Base-by-base conservation (phyloP, 2,797 vertebrate genomes). In the Gallirallus australis region DNA sequence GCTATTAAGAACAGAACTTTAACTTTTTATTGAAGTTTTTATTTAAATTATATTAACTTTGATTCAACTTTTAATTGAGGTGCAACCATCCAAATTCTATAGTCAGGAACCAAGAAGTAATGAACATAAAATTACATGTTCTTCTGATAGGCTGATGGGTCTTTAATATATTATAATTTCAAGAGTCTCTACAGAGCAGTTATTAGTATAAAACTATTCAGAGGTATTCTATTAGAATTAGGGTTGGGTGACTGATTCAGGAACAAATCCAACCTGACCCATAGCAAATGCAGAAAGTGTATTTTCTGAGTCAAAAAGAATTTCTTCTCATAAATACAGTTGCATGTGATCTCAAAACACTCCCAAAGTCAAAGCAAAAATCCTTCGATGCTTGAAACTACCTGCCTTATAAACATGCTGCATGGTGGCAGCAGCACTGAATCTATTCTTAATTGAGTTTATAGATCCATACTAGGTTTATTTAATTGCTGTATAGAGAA, bases 51-150 rank as follows among this genome's bases (percentile, higher is more conserved):
- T 97, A 98, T 97, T 98, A 98, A 96, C 97, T 98, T 98, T 95
- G 97, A 97, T 98, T 98, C 97, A 97, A 97, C 96, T 98, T 98
- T 97, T 98, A 98, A 98, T 97, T 98, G 97, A 98, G 97, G 97
- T 98, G 97, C 97, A 98, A 98, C 97, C 97, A 98, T 98, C 97
- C 97, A 98, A 95, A 98, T 97, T 97, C 96, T 97, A 78, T 83
- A 97, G 84, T 97, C 76, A 33, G 91, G 95, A 91, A 97, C 97
- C 91, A 97, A 95, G 96, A 98, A 96, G 96, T 97, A 97, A 98
- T 98, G 97, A 97, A 98, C 96, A 96, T 98, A 97, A 98, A 98
- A 98, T 97, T 97, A 90, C 97, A 96, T 97, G 96, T 98, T 97
- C 97, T 97, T 96, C 96, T 96, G 95, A 97, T 97, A 97, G 97